Evolutionary conservation across 1,140 invertebrate species (phyloP), one percentile per base, ranked within the genome.

Genomic region (Papilio helenus): DNA sequence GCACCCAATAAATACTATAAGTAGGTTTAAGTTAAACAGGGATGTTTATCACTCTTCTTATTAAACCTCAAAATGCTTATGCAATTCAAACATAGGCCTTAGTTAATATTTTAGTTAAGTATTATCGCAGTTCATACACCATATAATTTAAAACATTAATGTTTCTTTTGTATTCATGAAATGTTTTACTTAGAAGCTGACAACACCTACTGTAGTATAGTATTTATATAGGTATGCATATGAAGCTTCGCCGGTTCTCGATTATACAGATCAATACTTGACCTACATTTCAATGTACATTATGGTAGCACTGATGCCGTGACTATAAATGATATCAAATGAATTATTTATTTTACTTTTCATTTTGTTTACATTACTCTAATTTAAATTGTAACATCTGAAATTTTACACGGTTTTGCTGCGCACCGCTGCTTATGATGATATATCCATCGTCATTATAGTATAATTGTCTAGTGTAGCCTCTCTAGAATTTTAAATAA

Each of bases 191-290:
- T 68, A 16, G 61, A 12, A 29, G 5, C 72, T 49, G 42, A 23
- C 72, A 73, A 73, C 72, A 73, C 44, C 44, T 3, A 51, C 16
- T 14, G 26, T 49, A 26, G 4, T n/a, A 46, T 7, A 73, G 46
- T 73, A 20, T 46, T 51, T 55, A 8, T 34, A 29, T 55, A 29
- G 12, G 10, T 55, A 76, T 58, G 49, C 16, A 76, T 39, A 58
- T 42, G 16, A 55, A 74, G 20, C 42, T 74, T 44, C 46, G 39
- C 20, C 23, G 51, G 49, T 76, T 42, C 76, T 77, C 76, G 76
- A 65, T 65, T 58, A 61, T 77, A 55, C 76, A 77, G 55, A 77
- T 77, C 76, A 77, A 77, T 77, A 77, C 76, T 77, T 77, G 76
- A 77, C 76, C 76, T 77, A 77, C 29, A 77, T 77, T 77, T 61